A percentile compares a stretch with the other conserved stretches of the same genome.
phyloP scores from a whole-genome alignment of 2,888 invertebrate genomes.

The Hemicrepidius hirtus region DNA sequence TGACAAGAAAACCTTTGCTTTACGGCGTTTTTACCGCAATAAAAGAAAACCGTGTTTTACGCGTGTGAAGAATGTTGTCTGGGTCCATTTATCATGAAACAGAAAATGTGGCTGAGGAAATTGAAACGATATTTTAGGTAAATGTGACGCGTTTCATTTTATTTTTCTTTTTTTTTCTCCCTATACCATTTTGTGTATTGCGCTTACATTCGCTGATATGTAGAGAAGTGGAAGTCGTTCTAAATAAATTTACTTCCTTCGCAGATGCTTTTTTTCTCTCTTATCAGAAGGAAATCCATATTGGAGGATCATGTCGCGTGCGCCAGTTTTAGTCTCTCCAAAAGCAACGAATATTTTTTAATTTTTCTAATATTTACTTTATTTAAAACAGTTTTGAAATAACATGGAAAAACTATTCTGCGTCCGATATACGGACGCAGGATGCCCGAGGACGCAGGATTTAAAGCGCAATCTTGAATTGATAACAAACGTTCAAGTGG shows the following conservation, averaged over 20 bases:
- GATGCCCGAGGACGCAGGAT: too few species aligned
- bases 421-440: too few species aligned
- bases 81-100: constrained; percentile 62
- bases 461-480: not conserved
- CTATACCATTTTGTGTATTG: constrained; percentile 24
- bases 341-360: not conserved
- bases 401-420: too few species aligned
- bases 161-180: constrained; percentile 46
- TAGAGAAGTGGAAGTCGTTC: constrained; percentile 19
- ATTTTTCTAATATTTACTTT: not conserved
- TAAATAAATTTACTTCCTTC: constrained; percentile 24
- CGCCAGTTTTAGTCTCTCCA: not conserved
- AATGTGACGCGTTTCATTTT: constrained; percentile 48
- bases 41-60: constrained; percentile 44
- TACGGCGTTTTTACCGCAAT: constrained; percentile 39
- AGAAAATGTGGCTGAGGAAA: constrained; percentile 62
- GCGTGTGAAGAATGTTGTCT: constrained; percentile 58
- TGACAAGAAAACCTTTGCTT: constrained; percentile 34
- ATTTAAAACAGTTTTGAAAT: too few species aligned
- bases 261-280: constrained; percentile 20
- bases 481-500: not conserved
- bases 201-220: constrained; percentile 22
- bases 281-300: constrained; percentile 16
- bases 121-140: constrained; percentile 64
- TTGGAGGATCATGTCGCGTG: not conserved